phyloP scores from a whole-genome alignment of 2,888 invertebrate genomes.

The Mythimna loreyi region DNA sequence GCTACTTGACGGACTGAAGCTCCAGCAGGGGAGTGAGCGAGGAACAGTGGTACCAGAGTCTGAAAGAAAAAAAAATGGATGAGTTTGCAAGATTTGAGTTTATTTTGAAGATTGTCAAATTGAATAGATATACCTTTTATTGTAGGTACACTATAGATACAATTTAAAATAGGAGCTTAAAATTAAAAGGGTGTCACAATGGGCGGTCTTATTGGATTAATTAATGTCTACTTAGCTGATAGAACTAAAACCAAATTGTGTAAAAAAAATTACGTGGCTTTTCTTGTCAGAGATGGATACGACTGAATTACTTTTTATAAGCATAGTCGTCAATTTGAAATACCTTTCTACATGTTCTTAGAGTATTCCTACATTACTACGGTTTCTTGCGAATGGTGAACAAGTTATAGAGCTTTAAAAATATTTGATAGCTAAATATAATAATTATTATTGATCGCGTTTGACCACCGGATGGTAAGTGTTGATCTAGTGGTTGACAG shows the following conservation, averaged over 20 bases:
- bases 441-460: too few species aligned
- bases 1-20: constrained; percentile 74
- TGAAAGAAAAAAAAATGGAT: constrained; percentile 50
- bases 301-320: not conserved
- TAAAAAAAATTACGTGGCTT: not conserved
- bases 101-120: not conserved
- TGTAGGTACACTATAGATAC: too few species aligned
- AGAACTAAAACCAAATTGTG: not conserved
- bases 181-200: too few species aligned
- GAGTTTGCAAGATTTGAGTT: not conserved
- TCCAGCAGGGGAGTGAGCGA: constrained; percentile 77
- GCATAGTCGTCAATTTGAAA: not conserved
- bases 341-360: not conserved
- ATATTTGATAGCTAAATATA: not conserved
- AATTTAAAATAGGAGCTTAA: too few species aligned
- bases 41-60: constrained; percentile 75
- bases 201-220: too few species aligned
- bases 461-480: too few species aligned
- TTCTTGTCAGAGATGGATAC: not conserved
- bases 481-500: too few species aligned
- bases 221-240: not conserved
- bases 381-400: not conserved
- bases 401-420: not conserved
- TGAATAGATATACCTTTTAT: too few species aligned
- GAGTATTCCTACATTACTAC: not conserved